Base-by-base conservation (phyloP, 2,113 vertebrate species). In the Sula dactylatra region DNA sequence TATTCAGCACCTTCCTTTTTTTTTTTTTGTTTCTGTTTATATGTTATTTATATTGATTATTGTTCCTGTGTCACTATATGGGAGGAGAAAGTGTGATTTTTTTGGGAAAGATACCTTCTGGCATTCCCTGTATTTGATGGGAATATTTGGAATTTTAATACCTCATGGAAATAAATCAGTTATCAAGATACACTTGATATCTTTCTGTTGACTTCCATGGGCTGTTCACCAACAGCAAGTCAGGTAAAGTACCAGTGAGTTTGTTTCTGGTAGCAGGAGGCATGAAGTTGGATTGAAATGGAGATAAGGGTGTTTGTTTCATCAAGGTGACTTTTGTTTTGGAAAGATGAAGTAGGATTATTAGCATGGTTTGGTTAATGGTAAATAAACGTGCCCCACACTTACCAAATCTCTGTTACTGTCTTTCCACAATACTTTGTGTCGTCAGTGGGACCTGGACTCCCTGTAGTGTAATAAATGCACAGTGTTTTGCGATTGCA, bases 11-110 rank as follows among this genome's bases (percentile, higher is more conserved):
- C 67, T 80, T 71, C 59, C 9, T 44, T 44, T 44, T 44, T 45
- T 0, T 62, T 62, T 88, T 19, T 65, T 50, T 79, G 1, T 70
- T 12, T 45, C 22, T 61, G 31, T 62, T 82, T 21, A 1, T 69
- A 3, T 73, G 42, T 49, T 65, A 44, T 87, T 80, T 83, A 2
- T 59, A 13, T 40, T 58, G 50, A 32, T 88, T 71, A 32, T 80
- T 85, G 38, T 29, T 74, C 0, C 0, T 15, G 0, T 17, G 38
- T 34, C 21, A 7, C 24, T 70, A 11, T 32, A 15, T 16, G 62
- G 49, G 52, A 82, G 24, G 36, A 66, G 7, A 40, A 70, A 56
- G 17, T 10, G 6, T 71, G 40, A 36, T 21, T 11, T 36, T 36
- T 82, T 15, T 65, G 56, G 54, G 31, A 24, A 47, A 36, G 58